Percentiles rank a stretch among this genome's conserved stretches.
Conservation (phyloP, 2,113 vertebrate species). For the Phylloscopus whistleri region DNA sequence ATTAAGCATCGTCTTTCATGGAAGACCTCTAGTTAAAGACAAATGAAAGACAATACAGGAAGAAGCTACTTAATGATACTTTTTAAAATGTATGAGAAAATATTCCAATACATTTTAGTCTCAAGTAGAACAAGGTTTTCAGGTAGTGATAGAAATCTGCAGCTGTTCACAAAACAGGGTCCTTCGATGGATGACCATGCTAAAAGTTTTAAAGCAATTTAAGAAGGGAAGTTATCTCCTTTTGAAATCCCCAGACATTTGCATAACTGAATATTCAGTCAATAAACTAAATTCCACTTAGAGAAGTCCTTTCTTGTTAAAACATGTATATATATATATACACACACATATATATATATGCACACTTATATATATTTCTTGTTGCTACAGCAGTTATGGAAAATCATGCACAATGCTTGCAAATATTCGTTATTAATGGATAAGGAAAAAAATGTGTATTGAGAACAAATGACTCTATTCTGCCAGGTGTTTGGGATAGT, state of each 20-base stretch:
- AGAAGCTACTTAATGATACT: background rate
- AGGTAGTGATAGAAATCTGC: background rate
- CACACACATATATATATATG: too few relatives aligned
- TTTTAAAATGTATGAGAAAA: background rate
- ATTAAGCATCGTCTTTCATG: background rate
- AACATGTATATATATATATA: accelerated
- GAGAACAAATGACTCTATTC: background rate
- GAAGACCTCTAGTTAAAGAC: background rate
- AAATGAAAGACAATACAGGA: background rate
- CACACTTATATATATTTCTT: background rate
- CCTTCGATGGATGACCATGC: background rate
- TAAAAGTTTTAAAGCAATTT: background rate
- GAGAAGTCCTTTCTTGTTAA: background rate
- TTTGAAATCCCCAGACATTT: background rate
- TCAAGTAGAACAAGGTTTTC: background rate
- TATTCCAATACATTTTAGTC: background rate
- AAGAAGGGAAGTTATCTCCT: background rate
- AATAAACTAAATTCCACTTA: background rate
- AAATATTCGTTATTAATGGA: background rate
- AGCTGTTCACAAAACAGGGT: background rate
- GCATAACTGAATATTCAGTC: background rate
- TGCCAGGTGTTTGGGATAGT: background rate
- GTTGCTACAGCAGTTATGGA: background rate
- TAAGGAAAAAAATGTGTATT: background rate
- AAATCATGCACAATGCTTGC: background rate